phyloP scores from a whole-genome alignment of 2,113 vertebrate species.

The Pica pica region DNA sequence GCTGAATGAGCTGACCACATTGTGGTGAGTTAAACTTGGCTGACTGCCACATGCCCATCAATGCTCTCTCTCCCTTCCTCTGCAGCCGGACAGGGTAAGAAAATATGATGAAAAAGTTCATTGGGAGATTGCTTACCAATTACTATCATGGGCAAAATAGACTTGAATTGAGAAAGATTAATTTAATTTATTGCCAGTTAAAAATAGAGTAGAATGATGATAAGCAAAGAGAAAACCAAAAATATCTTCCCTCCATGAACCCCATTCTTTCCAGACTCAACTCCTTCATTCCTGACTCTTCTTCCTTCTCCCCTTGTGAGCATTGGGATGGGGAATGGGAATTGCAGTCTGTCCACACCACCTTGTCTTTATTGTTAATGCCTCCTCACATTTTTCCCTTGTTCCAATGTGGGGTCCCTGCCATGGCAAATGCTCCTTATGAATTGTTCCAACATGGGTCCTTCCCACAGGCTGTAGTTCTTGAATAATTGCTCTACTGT shows the following conservation, averaged over 20 bases:
- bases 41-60: not conserved
- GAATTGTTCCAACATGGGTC: not conserved
- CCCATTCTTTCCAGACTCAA: not conserved
- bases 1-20: fast-evolving
- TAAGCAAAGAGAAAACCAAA: not conserved
- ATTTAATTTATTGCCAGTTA: not conserved
- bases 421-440: not conserved
- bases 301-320: not conserved
- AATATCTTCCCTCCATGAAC: not conserved
- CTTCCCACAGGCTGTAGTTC: not conserved
- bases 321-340: not conserved
- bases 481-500: not conserved
- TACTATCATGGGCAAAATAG: not conserved
- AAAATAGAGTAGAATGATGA: not conserved
- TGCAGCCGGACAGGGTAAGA: not conserved
- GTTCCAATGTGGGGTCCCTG: not conserved
- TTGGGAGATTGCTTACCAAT: not conserved
- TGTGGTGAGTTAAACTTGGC: not conserved
- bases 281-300: not conserved
- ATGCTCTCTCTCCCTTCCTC: not conserved
- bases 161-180: not conserved
- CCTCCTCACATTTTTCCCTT: not conserved
- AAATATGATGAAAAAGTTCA: not conserved
- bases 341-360: not conserved
- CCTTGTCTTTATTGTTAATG: not conserved